Evolutionary conservation across 2,113 vertebrate species (phyloP), one percentile per base, ranked within the genome.

Genomic region (Entelurus aequoreus): DNA sequence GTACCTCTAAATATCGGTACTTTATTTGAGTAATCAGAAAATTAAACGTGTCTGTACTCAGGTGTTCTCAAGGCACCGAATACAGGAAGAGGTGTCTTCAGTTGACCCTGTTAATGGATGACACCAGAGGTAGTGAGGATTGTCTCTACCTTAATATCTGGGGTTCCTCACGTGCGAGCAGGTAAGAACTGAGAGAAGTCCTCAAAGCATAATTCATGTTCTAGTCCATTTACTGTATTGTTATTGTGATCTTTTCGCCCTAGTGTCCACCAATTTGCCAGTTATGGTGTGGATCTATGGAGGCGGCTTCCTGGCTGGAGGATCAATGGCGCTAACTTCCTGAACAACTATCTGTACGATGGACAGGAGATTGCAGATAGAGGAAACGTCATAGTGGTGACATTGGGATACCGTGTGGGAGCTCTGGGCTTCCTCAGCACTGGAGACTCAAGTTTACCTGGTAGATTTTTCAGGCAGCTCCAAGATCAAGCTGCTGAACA

Each of bases 141-240:
- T 98, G 95, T 76, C 94, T 99, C 2, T 97, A 96, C 68, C 93
- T 99, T 14, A 98, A 99, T 83, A 91, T 99, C 77, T 98, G 96
- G 96, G 96, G 70, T 99, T 55, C 95, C 96, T 69, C 95, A 98
- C 36, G 83, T 72, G 15, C 66, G 3, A 21, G 77, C 11, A 73
- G 46, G 90, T 88, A 83, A 68, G 14, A 3, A 36, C 54, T 60
- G 28, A 47, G 2, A 54, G 4, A 49, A 35, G 16, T 5, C 10
- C 2, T 9, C 16, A 36, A 3, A 16, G 2, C 13, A 1, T 40
- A 8, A 8, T 12, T 6, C n/a, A 44, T 19, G 6, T 38, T 54
- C 9, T 2, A 44, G 14, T 48, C 28, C 5, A 48, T 8, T 21
- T 51, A 28, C 28, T 59, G 42, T 6, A 21, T 47, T 8, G 7